Evolutionary conservation across 2,797 vertebrate species (phyloP), one percentile per base, ranked within the genome.

Genomic region (Periophthalmus magnuspinnatus): DNA sequence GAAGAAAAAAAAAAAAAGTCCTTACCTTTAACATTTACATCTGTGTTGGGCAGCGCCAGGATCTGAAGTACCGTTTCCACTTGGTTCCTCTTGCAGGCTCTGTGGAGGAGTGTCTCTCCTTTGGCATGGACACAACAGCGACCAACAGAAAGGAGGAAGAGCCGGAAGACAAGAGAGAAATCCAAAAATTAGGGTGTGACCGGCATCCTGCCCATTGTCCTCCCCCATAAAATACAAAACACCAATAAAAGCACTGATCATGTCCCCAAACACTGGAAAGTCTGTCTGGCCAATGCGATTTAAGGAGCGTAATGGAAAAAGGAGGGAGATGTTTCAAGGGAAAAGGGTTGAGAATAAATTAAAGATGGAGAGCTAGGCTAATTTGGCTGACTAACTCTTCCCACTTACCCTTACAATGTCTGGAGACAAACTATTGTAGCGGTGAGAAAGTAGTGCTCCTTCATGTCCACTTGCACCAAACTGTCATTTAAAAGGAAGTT

Each of bases 81-180:
- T 90, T 96, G 94, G 95, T 99, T 97, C 88, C 84, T 95, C 92
- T 90, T 95, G 94, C 97, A 98, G 88, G 95, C 95, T 94, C 81
- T 93, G 93, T 99, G 97, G 83, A 98, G 92, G 86, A 93, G 91
- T 87, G 95, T 97, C 94, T 99, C 95, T 90, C 97, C 97, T 99
- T 94, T 85, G 74, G 81, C 93, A 94, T 91, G 90, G 92, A 94
- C 93, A 93, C 93, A 77, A 60, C 65, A 78, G n/a, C 82, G 77
- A 78, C 33, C 76, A 80, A 89, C 89, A 85, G 81, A 93, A 91
- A 82, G 33, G 33, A 61, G 59, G 71, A 74, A 81, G 83, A 82
- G 84, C 76, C 71, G 66, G 80, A 87, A 85, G 72, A 87, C 71
- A 87, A 83, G 79, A 89, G 80, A 89, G 71, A 81, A 84, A 86